phyloP scores from a whole-genome alignment of 2,888 invertebrate genomes.

The Tortricodes alternella region DNA sequence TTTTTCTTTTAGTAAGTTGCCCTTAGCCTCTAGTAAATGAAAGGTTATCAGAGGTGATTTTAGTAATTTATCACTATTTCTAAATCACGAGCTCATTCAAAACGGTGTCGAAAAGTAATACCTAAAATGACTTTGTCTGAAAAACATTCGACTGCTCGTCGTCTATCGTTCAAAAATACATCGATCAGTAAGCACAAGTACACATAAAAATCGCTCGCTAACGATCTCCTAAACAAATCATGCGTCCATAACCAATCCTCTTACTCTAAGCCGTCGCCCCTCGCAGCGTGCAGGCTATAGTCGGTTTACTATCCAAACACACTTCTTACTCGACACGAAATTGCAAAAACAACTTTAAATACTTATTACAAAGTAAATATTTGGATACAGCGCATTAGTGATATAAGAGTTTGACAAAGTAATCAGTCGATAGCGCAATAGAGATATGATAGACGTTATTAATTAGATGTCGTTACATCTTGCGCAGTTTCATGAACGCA shows the following conservation, averaged over 20 bases:
- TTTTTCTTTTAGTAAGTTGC: no score
- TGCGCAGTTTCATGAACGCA: conserved; percentile 74
- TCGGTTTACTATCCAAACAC: no score
- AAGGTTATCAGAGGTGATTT: no score
- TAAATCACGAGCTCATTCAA: no score
- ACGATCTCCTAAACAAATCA: conserved; percentile 72
- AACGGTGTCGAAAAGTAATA: not conserved
- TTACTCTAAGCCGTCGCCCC: conserved; percentile 67
- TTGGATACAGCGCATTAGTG: no score
- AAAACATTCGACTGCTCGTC: not conserved
- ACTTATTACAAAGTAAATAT: no score
- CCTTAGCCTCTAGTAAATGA: no score
- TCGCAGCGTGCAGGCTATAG: conserved; percentile 54
- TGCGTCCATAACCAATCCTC: conserved; percentile 75
- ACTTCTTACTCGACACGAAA: no score
- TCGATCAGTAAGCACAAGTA: conserved; percentile 31
- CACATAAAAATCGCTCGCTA: conserved; percentile 63
- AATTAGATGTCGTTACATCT: conserved; percentile 80
- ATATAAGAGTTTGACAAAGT: no score
- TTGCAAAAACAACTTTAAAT: no score
- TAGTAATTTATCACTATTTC: no score
- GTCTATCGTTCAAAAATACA: not conserved
- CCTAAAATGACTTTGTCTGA: not conserved
- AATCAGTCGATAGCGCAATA: no score
- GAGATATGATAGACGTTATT: conserved; percentile 82